phyloP scores from a whole-genome alignment of 2,888 invertebrate genomes.

The Notodonta ziczac region DNA sequence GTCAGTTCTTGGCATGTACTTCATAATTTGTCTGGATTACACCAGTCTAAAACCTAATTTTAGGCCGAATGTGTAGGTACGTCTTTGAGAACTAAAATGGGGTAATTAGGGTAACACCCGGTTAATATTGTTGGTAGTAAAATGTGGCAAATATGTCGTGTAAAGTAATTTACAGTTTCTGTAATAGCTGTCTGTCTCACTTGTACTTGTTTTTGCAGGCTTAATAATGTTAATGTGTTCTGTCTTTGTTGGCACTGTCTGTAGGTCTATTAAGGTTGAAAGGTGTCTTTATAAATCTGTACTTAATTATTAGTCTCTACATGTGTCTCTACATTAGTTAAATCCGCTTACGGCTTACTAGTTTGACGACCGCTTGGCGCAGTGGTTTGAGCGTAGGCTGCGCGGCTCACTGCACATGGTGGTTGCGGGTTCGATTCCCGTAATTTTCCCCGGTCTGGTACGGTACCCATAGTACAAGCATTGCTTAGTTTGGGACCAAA shows the following conservation, averaged over 20 bases:
- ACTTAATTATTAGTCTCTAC: too few species aligned
- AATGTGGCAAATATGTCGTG: not conserved
- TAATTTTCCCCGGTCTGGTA: too few species aligned
- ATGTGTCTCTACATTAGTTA: too few species aligned
- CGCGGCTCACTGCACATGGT: too few species aligned
- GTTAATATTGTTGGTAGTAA: not conserved
- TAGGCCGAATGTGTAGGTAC: constrained; percentile 1
- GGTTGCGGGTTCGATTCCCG: too few species aligned
- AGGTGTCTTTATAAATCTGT: too few species aligned
- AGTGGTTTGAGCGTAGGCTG: too few species aligned
- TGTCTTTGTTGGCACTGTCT: not conserved
- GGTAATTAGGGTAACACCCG: constrained; percentile 3
- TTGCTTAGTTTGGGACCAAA: too few species aligned
- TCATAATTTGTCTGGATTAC: constrained; percentile 18
- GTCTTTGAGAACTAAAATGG: not conserved
- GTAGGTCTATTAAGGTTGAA: not conserved
- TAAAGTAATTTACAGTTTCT: not conserved
- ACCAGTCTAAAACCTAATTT: constrained; percentile 6
- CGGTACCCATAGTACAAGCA: too few species aligned
- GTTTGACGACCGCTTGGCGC: too few species aligned
- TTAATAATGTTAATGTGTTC: not conserved
- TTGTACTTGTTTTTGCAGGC: not conserved
- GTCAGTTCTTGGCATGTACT: constrained; percentile 15
- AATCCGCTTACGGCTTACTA: too few species aligned
- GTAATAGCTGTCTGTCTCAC: not conserved